Evolutionary conservation across 1,140 invertebrate species (phyloP), one percentile per base, ranked within the genome.

Genomic region (Nixonia krombeini): DNA sequence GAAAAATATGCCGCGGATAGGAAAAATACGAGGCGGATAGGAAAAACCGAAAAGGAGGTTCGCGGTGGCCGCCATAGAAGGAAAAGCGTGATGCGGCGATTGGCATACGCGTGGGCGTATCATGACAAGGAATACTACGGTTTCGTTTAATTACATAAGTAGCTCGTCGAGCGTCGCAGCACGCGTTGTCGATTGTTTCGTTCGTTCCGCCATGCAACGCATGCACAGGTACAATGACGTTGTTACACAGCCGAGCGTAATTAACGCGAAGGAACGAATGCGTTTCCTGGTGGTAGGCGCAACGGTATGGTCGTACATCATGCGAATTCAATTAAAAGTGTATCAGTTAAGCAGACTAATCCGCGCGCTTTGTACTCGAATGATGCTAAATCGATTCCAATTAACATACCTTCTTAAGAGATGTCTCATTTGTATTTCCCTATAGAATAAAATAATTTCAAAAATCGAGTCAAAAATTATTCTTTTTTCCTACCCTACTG

Each of bases 131-230:
- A 49, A 53, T 44, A 49, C 10, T 51, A 40, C 42, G 33, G 66
- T 59, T 63, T 63, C 45, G 37, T 69, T 69, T 69, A 68, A 68
- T 68, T 69, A 69, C 50, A 57, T 69, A 69, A 63, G 58, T 59
- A 63, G 50, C 58, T 50, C 49, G 55, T 59, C 33, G 49, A 50
- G 53, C 47, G 53, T 58, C 42, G 52, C 37, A 69, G 51, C 55
- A 64, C 59, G 59, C 55, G 50, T 59, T 64, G 66, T 64, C 55
- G 66, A 70, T 70, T 61, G 66, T 64, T 53, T 59, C 50, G 58
- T 64, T 56, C 53, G 55, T 69, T 63, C 49, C 55, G 40, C 52
- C 46, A 42, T 59, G 53, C 28, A 57, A 42, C 40, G 33, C 29
- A 35, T 57, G 37, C 40, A 46, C 40, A 58, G 53, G 56, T 67